phyloP scores from a whole-genome alignment of 2,888 invertebrate species.

The Drosophila meridiana region DNA sequence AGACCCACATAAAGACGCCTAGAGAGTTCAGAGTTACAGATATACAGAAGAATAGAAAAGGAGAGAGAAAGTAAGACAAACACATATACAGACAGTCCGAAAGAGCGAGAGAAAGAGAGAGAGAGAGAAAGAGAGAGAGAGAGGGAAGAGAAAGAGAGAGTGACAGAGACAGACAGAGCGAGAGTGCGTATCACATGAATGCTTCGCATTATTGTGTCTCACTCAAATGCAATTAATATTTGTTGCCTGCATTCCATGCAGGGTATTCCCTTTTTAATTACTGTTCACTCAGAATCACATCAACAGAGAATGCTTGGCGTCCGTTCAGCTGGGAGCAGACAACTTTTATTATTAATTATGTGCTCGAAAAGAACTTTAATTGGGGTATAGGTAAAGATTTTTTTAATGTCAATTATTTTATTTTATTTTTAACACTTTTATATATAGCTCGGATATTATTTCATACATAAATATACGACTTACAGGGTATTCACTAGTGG shows the following conservation, averaged over 20 bases:
- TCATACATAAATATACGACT: no score
- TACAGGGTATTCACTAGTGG: background rate
- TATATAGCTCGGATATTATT: background rate
- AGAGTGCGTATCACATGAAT: slow-evolving; percentile 53
- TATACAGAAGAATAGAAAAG: no score
- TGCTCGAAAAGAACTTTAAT: background rate
- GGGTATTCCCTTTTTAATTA: slow-evolving; percentile 61
- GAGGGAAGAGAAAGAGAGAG: background rate
- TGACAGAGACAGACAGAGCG: background rate
- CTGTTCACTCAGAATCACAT: slow-evolving; percentile 54
- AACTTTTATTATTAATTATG: slow-evolving; percentile 28
- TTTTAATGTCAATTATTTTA: background rate
- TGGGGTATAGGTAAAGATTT: no score
- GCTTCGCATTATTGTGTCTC: slow-evolving; percentile 65
- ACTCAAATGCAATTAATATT: slow-evolving; percentile 77
- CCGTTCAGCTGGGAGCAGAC: background rate
- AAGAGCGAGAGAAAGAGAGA: background rate
- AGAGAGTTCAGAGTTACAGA: no score
- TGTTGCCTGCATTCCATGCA: slow-evolving; percentile 56
- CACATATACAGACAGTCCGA: background rate
- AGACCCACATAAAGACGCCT: background rate
- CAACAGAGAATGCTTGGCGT: slow-evolving; percentile 13
- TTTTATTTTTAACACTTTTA: background rate
- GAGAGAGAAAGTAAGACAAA: background rate
- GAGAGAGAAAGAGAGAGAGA: background rate